Conservation (phyloP, 1,140 invertebrate genomes). For the Tribolium castaneum region DNA sequence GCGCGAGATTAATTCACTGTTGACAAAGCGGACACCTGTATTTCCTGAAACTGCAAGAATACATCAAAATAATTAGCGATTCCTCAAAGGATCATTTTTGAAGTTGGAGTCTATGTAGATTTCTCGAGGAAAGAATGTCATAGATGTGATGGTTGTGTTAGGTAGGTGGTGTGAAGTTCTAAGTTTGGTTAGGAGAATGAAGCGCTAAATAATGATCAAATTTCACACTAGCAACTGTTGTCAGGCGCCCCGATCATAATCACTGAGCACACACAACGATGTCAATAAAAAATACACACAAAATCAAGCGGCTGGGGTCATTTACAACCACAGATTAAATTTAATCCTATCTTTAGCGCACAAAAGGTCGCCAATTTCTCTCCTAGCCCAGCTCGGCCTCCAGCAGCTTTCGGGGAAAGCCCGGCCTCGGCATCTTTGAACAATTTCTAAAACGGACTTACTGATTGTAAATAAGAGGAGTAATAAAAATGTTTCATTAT, state of each 20-base stretch:
- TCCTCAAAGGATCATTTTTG: background rate
- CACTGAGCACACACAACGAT: slow-evolving; percentile 34
- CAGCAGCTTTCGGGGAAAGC: background rate
- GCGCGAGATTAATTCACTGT: slow-evolving; percentile 12
- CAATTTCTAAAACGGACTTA: background rate
- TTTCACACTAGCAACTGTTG: slow-evolving; percentile 42
- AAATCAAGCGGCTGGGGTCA: background rate
- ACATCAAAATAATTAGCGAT: slow-evolving; percentile 26
- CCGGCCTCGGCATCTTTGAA: background rate
- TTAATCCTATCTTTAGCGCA: background rate
- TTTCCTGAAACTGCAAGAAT: slow-evolving; percentile 28
- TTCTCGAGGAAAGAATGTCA: slow-evolving; percentile 14
- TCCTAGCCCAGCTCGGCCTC: background rate
- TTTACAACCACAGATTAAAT: background rate
- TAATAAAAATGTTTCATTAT: background rate
- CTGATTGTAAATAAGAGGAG: background rate
- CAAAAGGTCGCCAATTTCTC: background rate
- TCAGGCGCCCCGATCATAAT: slow-evolving; percentile 42
- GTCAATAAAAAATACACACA: slow-evolving; percentile 28
- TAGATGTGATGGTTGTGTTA: slow-evolving; percentile 40
- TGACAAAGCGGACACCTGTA: slow-evolving; percentile 31
- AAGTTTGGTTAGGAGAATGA: slow-evolving; percentile 39
- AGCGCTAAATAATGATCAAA: slow-evolving; percentile 43
- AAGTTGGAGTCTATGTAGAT: background rate
- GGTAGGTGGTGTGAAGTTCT: slow-evolving; percentile 39